Evolutionary conservation across 1,140 invertebrate species (phyloP).

Genomic region (Stegodyphus dumicola): DNA sequence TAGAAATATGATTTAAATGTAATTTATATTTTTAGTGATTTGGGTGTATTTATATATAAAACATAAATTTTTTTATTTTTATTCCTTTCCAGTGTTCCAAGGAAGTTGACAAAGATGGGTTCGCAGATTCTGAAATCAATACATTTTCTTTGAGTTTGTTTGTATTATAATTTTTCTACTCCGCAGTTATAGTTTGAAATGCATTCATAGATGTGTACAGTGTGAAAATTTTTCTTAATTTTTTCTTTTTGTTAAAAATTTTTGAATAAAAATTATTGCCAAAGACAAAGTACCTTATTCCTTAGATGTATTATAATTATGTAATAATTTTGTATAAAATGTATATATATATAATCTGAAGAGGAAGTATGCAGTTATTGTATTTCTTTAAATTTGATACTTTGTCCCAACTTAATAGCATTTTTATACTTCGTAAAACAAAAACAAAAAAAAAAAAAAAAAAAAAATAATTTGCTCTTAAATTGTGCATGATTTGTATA

Average conservation of each 20-base stretch:
- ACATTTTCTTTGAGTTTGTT: not conserved
- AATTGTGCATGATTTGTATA: not conserved
- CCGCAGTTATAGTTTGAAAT: not conserved
- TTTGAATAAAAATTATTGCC: not conserved
- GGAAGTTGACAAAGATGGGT: not conserved
- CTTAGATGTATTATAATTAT: conserved; percentile 2
- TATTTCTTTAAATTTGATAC: not conserved
- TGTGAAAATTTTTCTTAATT: not conserved
- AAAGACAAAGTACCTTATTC: not conserved
- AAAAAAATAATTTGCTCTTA: not conserved
- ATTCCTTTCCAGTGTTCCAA: not conserved
- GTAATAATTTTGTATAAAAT: conserved; percentile 2
- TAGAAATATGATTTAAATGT: too few species aligned
- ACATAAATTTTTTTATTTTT: not conserved
- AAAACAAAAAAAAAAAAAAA: not conserved
- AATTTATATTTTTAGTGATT: too few species aligned
- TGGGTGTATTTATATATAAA: not conserved
- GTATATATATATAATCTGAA: not conserved
- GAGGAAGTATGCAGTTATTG: not conserved
- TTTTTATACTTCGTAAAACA: not conserved
- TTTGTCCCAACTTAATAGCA: not conserved
- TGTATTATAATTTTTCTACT: not conserved
- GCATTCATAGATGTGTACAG: not conserved
- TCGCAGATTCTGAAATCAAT: not conserved
- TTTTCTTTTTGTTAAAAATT: not conserved